phyloP scores from a whole-genome alignment of 2,888 invertebrate species.

The Itoplectis maculator region DNA sequence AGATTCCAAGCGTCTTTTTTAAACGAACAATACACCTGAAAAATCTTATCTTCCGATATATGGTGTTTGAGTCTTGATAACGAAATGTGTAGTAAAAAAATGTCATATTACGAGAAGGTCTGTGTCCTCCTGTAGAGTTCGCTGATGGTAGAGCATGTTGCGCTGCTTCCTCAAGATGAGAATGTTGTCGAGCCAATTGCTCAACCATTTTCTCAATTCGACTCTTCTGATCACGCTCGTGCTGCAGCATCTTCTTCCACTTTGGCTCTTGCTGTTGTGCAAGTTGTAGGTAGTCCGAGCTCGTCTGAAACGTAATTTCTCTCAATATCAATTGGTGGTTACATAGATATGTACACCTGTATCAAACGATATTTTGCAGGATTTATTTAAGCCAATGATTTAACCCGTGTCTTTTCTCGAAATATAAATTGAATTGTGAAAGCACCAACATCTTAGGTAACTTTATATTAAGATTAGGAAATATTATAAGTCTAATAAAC shows the following conservation, averaged over 20 bases:
- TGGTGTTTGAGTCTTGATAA: not conserved
- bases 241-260: slow-evolving; percentile 96
- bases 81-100: slow-evolving; percentile 62
- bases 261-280: slow-evolving; percentile 96
- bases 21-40: not conserved
- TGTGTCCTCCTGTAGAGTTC: slow-evolving; percentile 77
- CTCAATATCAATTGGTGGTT: slow-evolving; percentile 19
- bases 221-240: slow-evolving; percentile 97
- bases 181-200: slow-evolving; percentile 98
- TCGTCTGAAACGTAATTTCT: slow-evolving; percentile 87
- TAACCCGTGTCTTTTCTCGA: too few species aligned
- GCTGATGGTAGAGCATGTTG: slow-evolving; percentile 86
- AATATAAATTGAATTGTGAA: too few species aligned
- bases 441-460: too few species aligned
- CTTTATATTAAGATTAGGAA: too few species aligned
- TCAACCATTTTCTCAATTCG: slow-evolving; percentile 98
- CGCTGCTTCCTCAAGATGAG: slow-evolving; percentile 97
- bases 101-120: slow-evolving; percentile 80
- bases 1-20: not conserved
- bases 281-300: slow-evolving; percentile 95
- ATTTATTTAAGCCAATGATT: too few species aligned
- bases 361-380: too few species aligned
- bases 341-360: not conserved
- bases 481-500: too few species aligned
- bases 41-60: not conserved